Base-by-base conservation (phyloP, 37 sponge, comb jelly and placozoan genomes). In the Chondrilla cf. caribensis region DNA sequence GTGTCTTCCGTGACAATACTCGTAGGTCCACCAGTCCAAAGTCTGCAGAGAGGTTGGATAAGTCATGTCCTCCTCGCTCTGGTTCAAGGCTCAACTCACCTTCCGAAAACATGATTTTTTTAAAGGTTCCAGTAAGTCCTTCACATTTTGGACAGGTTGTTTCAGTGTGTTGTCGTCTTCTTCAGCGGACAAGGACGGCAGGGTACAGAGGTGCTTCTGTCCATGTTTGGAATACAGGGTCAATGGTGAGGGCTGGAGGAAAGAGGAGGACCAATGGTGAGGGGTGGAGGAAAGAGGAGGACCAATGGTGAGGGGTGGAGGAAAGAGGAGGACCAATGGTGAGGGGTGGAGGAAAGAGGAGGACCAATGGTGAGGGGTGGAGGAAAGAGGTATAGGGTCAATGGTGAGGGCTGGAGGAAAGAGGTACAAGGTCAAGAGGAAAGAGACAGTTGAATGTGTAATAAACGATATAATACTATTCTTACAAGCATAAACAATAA, bases 1-100 rank as follows among this genome's bases (percentile, higher is more conserved):
- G 38, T 72, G 76, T 6, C 66, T 47, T 21, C 88, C 85, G 60
- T 91, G 91, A 76, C 91, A 91, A 33, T 91, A 91, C 58, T 64
- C 68, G 78, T 25, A 55, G 25, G 38, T 54, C 58, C 79, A 55
- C 38, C 42, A 70, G 54, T 83, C 79, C 28, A 88, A 84, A 18
- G 71, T 64, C 81, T 81, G 33, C 0, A 26, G 38, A 62, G 6
- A 62, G 15, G 15, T 19, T 62, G 17, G 17, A 55, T 19, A n/a
- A n/a, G n/a, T n/a, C n/a, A n/a, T 47, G 6, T 47, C 37, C 72
- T 70, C 38, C 40, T 21, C 6, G 72, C 4, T 8, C 6, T 31
- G 7, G 19, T 38, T 19, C 39, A 70, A 11, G 11, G 40, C 40
- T 37, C 40, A 62, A 26, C 70, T 68, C 19, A 73, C 76, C 44